Evolutionary conservation across 2,888 invertebrate species (phyloP).

Genomic region (Rhimphoctona megacephalus): DNA sequence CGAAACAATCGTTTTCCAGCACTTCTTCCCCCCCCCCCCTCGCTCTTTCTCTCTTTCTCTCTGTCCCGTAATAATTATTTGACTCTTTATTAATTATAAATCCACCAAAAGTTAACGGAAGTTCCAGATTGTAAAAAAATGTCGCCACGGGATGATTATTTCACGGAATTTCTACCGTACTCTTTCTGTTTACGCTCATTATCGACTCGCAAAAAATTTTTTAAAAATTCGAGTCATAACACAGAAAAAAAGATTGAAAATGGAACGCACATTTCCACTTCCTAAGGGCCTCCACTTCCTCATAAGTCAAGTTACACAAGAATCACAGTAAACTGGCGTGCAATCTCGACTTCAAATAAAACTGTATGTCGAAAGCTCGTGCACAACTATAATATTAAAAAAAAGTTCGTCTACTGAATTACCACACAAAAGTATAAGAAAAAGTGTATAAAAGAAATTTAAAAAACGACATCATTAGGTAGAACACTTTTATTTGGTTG

Average conservation of each 20-base stretch:
- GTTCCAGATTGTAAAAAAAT: neutral
- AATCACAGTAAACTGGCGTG: neutral
- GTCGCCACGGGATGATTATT: neutral
- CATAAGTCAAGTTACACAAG: neutral
- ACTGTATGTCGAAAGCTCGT: neutral
- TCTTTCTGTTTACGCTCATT: neutral
- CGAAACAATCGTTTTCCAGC: conserved; percentile 55
- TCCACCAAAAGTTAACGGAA: conserved; percentile 2
- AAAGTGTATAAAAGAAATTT: neutral
- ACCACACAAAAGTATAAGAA: too few species aligned
- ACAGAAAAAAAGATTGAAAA: neutral
- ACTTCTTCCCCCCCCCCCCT: conserved; percentile 14
- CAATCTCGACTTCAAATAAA: neutral
- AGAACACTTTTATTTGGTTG: too few species aligned
- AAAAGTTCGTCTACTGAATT: neutral
- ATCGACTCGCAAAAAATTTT: neutral
- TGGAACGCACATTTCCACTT: neutral
- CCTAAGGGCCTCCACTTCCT: neutral
- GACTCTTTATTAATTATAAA: neutral
- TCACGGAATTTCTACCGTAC: neutral
- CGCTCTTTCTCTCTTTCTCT: neutral
- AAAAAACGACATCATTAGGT: neutral
- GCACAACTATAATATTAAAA: neutral
- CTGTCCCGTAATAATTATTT: neutral
- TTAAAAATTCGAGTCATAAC: neutral